These are phyloP conservation scores for Scylla paramamosain DNA, from an alignment of 1,140 invertebrate genomes.

Conservation along the genomic window DNA sequence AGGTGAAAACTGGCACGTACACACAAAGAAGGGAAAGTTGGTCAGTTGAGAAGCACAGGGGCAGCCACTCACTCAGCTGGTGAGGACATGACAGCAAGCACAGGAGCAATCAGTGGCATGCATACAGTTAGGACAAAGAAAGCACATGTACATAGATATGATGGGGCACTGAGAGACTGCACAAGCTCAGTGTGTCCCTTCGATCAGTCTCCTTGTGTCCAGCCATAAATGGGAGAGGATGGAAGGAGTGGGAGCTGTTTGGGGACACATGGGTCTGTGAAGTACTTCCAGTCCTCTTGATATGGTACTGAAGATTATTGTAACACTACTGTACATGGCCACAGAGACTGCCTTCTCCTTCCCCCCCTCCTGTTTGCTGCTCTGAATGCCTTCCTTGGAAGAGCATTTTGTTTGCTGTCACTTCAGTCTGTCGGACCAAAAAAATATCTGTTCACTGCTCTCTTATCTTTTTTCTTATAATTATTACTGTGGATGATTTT, in stretches of 20 bases:
- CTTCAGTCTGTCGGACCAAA: too few relatives aligned
- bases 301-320: slow-evolving; percentile 5
- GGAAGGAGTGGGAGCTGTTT: neutral
- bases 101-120: slow-evolving; percentile 22
- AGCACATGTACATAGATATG: slow-evolving; percentile 46
- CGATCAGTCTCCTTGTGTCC: neutral
- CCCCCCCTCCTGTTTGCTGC: too few relatives aligned
- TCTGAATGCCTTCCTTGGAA: neutral
- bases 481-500: neutral
- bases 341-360: neutral
- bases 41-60: neutral
- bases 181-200: neutral
- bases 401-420: neutral
- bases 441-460: too few relatives aligned
- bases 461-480: neutral
- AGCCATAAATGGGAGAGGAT: neutral
- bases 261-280: neutral
- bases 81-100: slow-evolving; percentile 24
- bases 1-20: neutral
- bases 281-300: neutral
- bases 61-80: neutral
- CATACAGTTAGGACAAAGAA: slow-evolving; percentile 33
- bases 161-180: slow-evolving; percentile 26
- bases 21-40: neutral
- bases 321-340: slow-evolving; percentile 2